These are phyloP conservation scores for Bilobella aurantiaca DNA, from an alignment of 1,140 invertebrate genomes.

Conservation along the genomic window DNA sequence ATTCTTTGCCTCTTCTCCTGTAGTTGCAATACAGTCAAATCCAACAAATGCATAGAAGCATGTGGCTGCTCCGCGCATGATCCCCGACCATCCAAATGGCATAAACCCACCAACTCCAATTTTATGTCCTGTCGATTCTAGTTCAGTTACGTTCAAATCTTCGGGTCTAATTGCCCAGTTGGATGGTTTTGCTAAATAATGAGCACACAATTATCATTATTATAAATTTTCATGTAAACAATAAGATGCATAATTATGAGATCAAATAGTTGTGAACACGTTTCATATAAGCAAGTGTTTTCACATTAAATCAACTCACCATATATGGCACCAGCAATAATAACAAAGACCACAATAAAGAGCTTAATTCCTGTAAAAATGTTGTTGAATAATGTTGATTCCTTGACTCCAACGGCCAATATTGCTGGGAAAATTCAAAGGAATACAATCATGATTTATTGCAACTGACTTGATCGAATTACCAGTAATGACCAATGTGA, in stretches of 20 bases:
- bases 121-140: background rate
- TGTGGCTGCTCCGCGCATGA: slow-evolving; percentile 60
- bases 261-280: background rate
- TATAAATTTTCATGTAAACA: too few relatives aligned
- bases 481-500: slow-evolving; percentile 57
- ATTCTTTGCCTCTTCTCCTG: slow-evolving; percentile 75
- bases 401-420: slow-evolving; percentile 71
- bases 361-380: slow-evolving; percentile 79
- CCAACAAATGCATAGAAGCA: slow-evolving; percentile 87
- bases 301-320: slow-evolving; percentile 43
- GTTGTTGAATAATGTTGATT: slow-evolving; percentile 79
- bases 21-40: slow-evolving; percentile 79
- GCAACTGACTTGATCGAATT: slow-evolving; percentile 7
- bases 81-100: slow-evolving; percentile 39
- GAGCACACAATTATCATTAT: too few relatives aligned
- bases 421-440: slow-evolving; percentile 44
- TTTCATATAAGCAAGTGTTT: background rate
- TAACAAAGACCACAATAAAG: slow-evolving; percentile 63
- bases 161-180: background rate
- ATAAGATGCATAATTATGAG: too few relatives aligned
- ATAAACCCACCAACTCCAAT: slow-evolving; percentile 42
- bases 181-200: background rate
- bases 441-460: background rate
- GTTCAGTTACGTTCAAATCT: background rate
- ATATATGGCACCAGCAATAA: slow-evolving; percentile 69